Percentiles rank a stretch among this genome's conserved stretches.
Evolutionary conservation across 2,113 vertebrate species (phyloP).

Genomic region (Brevimyrus niger): DNA sequence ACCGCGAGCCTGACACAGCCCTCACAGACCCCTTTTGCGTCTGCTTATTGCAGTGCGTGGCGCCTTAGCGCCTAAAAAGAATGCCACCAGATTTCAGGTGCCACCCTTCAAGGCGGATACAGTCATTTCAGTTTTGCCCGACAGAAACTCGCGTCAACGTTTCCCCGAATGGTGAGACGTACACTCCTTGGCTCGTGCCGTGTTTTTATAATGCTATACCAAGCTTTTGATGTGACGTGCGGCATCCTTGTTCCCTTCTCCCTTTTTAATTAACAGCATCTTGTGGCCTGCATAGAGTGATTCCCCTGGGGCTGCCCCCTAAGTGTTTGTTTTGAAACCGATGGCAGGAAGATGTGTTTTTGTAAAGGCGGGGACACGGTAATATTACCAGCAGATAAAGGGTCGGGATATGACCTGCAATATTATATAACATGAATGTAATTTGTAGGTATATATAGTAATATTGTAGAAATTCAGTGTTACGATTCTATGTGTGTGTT

Average conservation of each 20-base stretch:
- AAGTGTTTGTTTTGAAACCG: slow-evolving; percentile 14
- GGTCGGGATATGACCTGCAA: neutral
- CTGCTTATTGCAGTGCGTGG: neutral
- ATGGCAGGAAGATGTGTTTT: neutral
- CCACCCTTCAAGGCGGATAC: neutral
- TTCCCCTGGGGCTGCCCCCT: neutral
- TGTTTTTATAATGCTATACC: neutral
- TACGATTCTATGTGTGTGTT: neutral
- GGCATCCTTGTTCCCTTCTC: neutral
- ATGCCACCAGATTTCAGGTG: neutral
- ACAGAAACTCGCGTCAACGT: too few relatives aligned
- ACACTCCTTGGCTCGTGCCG: neutral
- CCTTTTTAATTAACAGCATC: slow-evolving; percentile 13
- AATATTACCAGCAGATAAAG: neutral
- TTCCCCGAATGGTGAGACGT: neutral
- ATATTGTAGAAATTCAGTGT: neutral
- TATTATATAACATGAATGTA: neutral
- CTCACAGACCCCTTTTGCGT: neutral
- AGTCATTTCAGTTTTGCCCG: neutral
- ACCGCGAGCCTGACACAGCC: neutral
- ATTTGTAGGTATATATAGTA: neutral
- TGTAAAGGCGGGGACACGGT: neutral
- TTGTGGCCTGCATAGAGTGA: neutral
- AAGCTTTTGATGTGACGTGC: neutral
- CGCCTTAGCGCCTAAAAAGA: neutral